Evolutionary conservation across 2,888 invertebrate genomes (phyloP).

Genomic region (Exephanes ischioxanthus): DNA sequence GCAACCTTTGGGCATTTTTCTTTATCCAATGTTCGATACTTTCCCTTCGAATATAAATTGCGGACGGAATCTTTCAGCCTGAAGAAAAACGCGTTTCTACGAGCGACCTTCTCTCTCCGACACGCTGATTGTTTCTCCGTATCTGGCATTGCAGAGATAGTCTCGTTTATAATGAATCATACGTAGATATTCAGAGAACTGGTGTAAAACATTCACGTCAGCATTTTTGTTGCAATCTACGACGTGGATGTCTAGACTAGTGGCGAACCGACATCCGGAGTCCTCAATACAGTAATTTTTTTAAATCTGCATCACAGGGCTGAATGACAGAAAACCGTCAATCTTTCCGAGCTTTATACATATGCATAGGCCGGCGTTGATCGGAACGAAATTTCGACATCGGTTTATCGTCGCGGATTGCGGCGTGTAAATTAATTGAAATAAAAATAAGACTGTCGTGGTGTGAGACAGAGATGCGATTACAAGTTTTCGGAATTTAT

Average conservation of each 20-base stretch:
- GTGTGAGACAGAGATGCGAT: slow-evolving; percentile 44
- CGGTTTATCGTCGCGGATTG: slow-evolving; percentile 39
- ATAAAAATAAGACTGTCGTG: slow-evolving; percentile 20
- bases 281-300: not conserved
- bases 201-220: not conserved
- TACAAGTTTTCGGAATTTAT: slow-evolving; percentile 62
- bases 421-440: slow-evolving; percentile 55
- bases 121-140: not conserved
- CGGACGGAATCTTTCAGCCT: not conserved
- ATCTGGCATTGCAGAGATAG: not conserved
- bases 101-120: not conserved
- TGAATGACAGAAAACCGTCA: not conserved
- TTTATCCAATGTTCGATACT: not conserved
- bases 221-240: not conserved
- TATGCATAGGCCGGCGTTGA: not conserved
- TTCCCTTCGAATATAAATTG: not conserved
- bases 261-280: no score
- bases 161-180: not conserved
- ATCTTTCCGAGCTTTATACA: not conserved
- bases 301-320: not conserved
- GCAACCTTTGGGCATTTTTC: not conserved
- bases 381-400: slow-evolving; percentile 47
- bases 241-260: no score
- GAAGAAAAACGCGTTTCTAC: not conserved
- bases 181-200: not conserved